Evolutionary conservation across 2,888 invertebrate species (phyloP).

Genomic region (Hylaea fasciaria): DNA sequence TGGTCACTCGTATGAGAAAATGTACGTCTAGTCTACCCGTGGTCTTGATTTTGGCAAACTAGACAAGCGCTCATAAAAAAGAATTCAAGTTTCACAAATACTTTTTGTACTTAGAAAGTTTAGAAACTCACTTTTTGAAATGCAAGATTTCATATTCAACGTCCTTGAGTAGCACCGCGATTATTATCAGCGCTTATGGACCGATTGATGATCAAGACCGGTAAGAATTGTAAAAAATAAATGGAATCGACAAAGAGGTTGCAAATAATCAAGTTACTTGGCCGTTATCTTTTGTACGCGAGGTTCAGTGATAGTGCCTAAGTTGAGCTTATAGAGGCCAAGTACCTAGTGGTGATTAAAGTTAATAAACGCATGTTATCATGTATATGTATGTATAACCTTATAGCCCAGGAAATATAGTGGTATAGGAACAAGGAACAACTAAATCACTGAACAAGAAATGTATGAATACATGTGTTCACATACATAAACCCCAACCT

Average conservation of each 20-base stretch:
- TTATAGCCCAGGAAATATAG: not conserved
- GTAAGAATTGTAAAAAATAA: too few species aligned
- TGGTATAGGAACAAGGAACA: too few species aligned
- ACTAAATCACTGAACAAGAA: too few species aligned
- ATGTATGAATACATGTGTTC: too few species aligned
- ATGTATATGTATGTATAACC: not conserved
- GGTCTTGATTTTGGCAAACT: not conserved
- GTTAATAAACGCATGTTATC: constrained; percentile 13
- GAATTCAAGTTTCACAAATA: not conserved
- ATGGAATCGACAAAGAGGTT: not conserved
- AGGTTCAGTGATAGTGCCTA: constrained; percentile 6
- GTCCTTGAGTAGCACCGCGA: too few species aligned
- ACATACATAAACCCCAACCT: too few species aligned
- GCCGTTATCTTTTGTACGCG: constrained; percentile 8
- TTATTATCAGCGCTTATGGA: too few species aligned
- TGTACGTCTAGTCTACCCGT: constrained; percentile 4
- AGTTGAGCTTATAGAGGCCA: constrained; percentile 17
- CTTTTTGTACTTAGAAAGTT: constrained; percentile 12
- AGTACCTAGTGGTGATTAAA: constrained; percentile 11
- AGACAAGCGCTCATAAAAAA: not conserved
- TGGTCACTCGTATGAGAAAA: not conserved
- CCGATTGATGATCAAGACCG: too few species aligned
- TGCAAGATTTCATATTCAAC: too few species aligned
- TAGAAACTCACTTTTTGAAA: too few species aligned
- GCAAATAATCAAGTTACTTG: constrained; percentile 4